Evolutionary conservation across 2,888 invertebrate genomes (phyloP), one percentile per base, ranked within the genome.

Genomic region (Napeogenes sylphis): DNA sequence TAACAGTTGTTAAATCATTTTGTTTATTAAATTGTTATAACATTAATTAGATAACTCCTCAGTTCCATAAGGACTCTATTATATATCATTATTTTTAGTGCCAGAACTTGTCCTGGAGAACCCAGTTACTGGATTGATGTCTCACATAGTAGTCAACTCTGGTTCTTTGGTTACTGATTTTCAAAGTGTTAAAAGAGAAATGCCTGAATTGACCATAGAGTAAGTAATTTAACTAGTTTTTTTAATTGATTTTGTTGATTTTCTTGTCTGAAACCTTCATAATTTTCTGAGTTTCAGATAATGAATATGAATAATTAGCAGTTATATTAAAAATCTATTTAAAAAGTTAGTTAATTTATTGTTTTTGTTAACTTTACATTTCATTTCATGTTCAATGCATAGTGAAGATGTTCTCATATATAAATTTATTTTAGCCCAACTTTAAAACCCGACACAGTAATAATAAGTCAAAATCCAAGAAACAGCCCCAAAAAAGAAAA

Each of bases 51-150:
- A 21, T 21, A 21, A 21, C 21, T 21, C 21, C 21, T 3, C 12
- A 42, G 2, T 10, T 10, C 2, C 0, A 3, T 12, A 42, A 10
- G 10, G 3, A 42, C 10, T 42, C 5, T 10, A 42, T 8, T 10
- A 42, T 10, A 2, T 42, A 10, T 8, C 10, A 3, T 42, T 10
- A 42, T 2, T 78, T 77, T 4, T 75, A 87, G 84, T 87, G 2
- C 85, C 88, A 2, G 80, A 85, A 47, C 80, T 87, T 64, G 80
- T 84, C 0, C 61, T 88, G 0, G 82, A 82, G 54, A 80, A 79
- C 21, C 73, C 78, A 0, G 75, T 80, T 2, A 76, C 80, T 0
- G 79, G 81, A 0, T 77, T 84, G 0, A 81, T 85, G 76, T 84
- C 88, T 0, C 88, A 87, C 4, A 83, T 88, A 2, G 84, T 88